Conservation (phyloP, 1,140 invertebrate genomes). For the Trichonephila inaurata region DNA sequence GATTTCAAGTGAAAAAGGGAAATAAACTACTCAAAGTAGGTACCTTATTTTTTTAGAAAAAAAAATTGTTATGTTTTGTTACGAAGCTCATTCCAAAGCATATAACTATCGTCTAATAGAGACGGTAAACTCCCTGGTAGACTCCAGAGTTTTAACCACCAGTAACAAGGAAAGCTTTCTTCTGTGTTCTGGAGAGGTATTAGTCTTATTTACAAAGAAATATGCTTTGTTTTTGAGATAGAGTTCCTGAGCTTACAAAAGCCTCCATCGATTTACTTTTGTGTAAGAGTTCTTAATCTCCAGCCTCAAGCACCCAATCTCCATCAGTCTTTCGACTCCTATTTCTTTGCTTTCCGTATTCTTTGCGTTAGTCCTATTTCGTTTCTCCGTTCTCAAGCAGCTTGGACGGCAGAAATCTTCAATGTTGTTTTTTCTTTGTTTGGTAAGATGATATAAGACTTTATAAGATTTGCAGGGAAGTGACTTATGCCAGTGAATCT, state of each 20-base stretch:
- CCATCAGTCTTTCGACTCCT: constrained; percentile 39
- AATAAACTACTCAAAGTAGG: no score
- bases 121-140: neutral
- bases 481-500: neutral
- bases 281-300: constrained; percentile 64
- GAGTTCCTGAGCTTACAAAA: constrained; percentile 35
- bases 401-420: neutral
- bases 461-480: neutral
- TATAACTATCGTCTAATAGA: no score
- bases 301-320: constrained; percentile 55
- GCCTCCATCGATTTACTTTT: constrained; percentile 58
- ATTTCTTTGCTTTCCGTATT: constrained; percentile 44
- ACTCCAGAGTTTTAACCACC: neutral
- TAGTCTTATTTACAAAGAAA: constrained; percentile 57
- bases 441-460: constrained; percentile 32
- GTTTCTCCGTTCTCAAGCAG: neutral
- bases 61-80: no score
- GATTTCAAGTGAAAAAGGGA: no score
- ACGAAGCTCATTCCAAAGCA: no score
- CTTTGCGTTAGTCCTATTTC: constrained; percentile 16
- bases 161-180: neutral
- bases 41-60: no score
- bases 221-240: constrained; percentile 45
- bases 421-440: neutral
- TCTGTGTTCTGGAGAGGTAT: neutral